Base-by-base conservation (phyloP, 2,888 invertebrate species). In the Watsonalla cultraria region DNA sequence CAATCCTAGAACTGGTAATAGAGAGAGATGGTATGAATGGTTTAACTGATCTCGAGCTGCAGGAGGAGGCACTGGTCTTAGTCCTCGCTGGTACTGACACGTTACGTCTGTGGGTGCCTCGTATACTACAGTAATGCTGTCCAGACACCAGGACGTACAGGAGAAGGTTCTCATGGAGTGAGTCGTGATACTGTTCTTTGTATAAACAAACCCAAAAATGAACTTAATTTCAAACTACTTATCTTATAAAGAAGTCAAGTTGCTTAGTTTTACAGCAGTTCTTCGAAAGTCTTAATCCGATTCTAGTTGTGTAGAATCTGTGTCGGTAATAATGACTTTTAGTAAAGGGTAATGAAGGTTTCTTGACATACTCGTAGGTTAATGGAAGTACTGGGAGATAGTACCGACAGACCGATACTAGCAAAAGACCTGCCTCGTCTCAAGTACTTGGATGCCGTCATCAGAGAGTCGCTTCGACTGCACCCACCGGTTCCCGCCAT, bases 111-210 rank as follows among this genome's bases (percentile, higher is more conserved):
- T 74, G 0, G 72, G 64, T 0, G 51, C 62, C 0, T 62, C 70
- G 0, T 80, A 72, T 45, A 60, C 63, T 0, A 50, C 68, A 0
- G 45, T 72, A 1, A 59, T 79, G 63, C 56, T 82, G 37, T 62
- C 77, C 6, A 62, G 58, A 46, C 59, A 78, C 39, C 71, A 58
- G 4, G 66, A 74, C 13, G 64, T 79, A 0, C 81, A 81, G 53
- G 64, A 78, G 2, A 79, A 70, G 56, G 64, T 74, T 11, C 72
- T 72, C 51, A 46, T 68, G 39, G 80, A 80, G 80, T 79, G 60
- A 67, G 77, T 42, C 8, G 2, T 7, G 2, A 37, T 7, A 37
- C 1, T 24, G 24, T 24, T 24, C 24, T 24, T 24, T 24, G 24
- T 24, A n/a, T 24, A 24, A 24, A n/a, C n/a, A n/a, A n/a, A n/a